Evolutionary conservation across 2,888 invertebrate species (phyloP), one percentile per base, ranked within the genome.

Genomic region (Acronicta psi): DNA sequence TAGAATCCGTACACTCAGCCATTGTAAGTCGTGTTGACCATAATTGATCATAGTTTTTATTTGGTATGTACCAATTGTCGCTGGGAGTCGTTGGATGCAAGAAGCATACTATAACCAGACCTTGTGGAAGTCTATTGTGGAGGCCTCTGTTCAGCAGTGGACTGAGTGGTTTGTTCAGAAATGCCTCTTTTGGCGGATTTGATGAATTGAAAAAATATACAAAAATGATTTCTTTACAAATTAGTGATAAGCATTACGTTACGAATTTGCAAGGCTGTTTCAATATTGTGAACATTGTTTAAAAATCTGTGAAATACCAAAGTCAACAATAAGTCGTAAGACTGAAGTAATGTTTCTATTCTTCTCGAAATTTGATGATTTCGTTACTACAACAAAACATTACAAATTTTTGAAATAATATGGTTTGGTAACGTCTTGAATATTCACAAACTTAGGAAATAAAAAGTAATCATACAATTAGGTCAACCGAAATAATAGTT

Each of bases 291-390:
- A 61, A 55, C 69, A 70, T 73, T 77, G 75, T 75, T 75, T 50
- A 66, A 46, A 57, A 70, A 50, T 52, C 68, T 61, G 50, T 54
- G 65, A 70, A 77, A 78, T 59, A 59, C 49, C 59, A 59, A 75
- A 68, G 51, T 50, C 29, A 69, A 72, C 68, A 73, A 71, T 74
- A 60, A 66, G 51, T 68, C 29, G 54, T 75, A 64, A 75, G 37
- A 66, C 29, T 71, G 51, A 59, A 67, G 61, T 70, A 77, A 78
- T 70, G 41, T 56, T 63, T 44, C 42, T 53, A 67, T 78, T 73
- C 53, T 69, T 63, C 44, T 57, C 23, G 47, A 65, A 64, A 10
- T 62, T 68, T 63, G 42, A 61, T 73, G 44, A 62, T 70, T 65
- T 59, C 66, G 53, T 60, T 64, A 60, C 70, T 73, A 62, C 52